Base-by-base conservation (phyloP, 1,140 invertebrate species). In the Habropoda laboriosa region DNA sequence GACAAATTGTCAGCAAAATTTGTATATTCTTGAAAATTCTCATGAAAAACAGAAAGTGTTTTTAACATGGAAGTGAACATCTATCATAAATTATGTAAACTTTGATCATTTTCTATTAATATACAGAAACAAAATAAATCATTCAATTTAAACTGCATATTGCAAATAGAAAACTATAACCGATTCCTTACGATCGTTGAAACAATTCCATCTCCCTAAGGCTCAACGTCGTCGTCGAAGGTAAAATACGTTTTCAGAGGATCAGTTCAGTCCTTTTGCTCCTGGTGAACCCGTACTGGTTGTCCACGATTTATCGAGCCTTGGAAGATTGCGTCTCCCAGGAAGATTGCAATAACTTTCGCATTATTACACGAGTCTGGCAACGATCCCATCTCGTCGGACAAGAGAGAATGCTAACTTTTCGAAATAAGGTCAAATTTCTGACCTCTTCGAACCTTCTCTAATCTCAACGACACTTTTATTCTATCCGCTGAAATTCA, bases 281-380 rank as follows among this genome's bases (percentile, higher is more conserved):
- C 53, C 61, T 45, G 49, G 47, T 51, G 32, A 45, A 57, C 74
- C 58, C 67, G 67, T 53, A 63, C 68, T 85, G 64, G 47, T 68
- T 78, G 83, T 81, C 57, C 74, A 78, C 79, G 82, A 86, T 86
- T 86, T 86, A 86, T 86, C 45, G 83, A 61, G 51, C 66, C 45
- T 40, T 30, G 55, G 24, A 27, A 30, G 42, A 45, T n/a, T 85
- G 71, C 74, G 68, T 81, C 49, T 74, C 38, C 51, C 68, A 40
- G 83, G 71, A 78, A 85, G 67, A 86, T 81, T 78, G 83, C 79
- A 86, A 80, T 86, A 86, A 86, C 82, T 86, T 85, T 81, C 79
- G 79, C 70, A 86, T 86, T 85, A 81, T 81, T 78, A 80, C 73
- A 63, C 68, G 70, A 47, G 21, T 61, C 74, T 86, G 82, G 73